Evolutionary conservation across 2,113 vertebrate genomes (phyloP), one percentile per base, ranked within the genome.

Genomic region (Scartelaos histophorus): DNA sequence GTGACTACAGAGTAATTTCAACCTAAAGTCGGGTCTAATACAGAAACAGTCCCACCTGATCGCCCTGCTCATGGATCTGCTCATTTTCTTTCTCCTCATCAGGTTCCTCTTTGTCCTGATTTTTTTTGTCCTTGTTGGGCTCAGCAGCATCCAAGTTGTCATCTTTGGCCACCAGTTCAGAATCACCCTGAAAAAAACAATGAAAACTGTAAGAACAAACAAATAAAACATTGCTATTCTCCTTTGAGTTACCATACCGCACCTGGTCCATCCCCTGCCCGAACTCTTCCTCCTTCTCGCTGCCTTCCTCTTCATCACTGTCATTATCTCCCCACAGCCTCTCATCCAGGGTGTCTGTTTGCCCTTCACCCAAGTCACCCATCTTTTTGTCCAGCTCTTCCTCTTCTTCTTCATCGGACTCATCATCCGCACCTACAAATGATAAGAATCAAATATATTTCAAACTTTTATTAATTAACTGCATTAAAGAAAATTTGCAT

Each of bases 241-340:
- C 9, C 10, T 21, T 13, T 56, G n/a, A 56, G 22, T n/a, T 3
- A 19, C 15, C 5, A 34, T 13, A n/a, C 16, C 53, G 29, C 93
- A 99, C 97, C 95, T 96, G 95, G 87, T 99, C 97, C 96, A 98
- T 95, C 82, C 98, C 98, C 74, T 94, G 92, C 67, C 97, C 97
- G 16, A 90, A 96, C 91, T 99, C 97, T 83, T 98, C 96, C 83
- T 94, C 90, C 82, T 94, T 93, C 66, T 92, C 93, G 46, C 89
- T 93, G 22, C 88, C 81, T 68, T 93, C 93, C 7, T 90, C 91
- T 6, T 95, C 92, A 0, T 96, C 93, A 0, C 96, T 94, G 0
- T 95, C 93, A 0, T 95, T 89, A 0, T 97, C 95, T 0, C 97
- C 97, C 97, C 98, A 99, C 78, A 99, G 94, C 67, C 97, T 94